Evolutionary conservation across 2,113 vertebrate species (phyloP).

Genomic region (Sapajus apella): DNA sequence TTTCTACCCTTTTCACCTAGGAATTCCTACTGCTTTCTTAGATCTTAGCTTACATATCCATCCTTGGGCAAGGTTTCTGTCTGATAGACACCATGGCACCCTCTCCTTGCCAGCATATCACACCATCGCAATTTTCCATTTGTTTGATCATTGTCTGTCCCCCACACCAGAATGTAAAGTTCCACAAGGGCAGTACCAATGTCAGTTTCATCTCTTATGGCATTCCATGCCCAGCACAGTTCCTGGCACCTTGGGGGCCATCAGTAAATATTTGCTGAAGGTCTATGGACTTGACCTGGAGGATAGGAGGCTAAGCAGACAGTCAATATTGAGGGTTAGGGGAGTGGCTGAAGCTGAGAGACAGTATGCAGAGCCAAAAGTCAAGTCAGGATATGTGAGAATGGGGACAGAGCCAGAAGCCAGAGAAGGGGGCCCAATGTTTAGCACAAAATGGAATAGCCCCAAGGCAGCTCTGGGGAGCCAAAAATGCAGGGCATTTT

Average conservation of each 20-base stretch:
- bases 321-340: background rate
- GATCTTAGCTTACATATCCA: background rate
- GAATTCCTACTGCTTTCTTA: background rate
- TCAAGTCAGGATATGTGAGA: background rate
- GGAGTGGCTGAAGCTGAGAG: background rate
- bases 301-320: background rate
- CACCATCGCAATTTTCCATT: background rate
- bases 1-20: background rate
- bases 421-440: background rate
- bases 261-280: background rate
- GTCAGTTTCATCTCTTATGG: background rate
- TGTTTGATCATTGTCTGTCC: background rate
- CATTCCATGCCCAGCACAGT: background rate
- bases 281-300: background rate
- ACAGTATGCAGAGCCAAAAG: background rate
- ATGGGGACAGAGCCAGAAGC: background rate
- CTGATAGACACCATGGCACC: background rate
- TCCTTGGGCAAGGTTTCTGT: background rate
- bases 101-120: background rate
- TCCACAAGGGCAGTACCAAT: background rate
- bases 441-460: background rate
- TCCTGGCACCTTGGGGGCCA: background rate
- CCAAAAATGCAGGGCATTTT: background rate
- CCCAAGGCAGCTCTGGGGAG: background rate
- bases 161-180: background rate